phyloP scores from a whole-genome alignment of 2,797 vertebrate genomes.

The Thripadectes ignobilis region DNA sequence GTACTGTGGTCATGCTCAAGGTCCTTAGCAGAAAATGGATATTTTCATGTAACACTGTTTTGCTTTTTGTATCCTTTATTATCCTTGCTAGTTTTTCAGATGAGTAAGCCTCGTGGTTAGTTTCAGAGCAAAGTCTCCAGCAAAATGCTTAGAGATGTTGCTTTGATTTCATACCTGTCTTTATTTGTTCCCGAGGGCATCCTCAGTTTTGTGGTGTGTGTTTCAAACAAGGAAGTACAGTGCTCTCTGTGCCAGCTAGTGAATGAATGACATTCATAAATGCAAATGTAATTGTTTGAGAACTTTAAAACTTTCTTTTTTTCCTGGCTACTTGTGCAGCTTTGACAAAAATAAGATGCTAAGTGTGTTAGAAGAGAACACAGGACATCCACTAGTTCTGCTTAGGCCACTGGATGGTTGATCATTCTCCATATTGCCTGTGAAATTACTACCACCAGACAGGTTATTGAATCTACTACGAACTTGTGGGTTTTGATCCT shows the following conservation, averaged over 20 bases:
- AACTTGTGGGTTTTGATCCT: background rate
- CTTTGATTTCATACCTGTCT: background rate
- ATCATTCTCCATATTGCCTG: background rate
- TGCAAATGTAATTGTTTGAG: background rate
- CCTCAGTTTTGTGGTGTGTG: background rate
- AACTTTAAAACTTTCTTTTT: background rate
- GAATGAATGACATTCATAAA: background rate
- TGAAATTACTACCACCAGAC: background rate
- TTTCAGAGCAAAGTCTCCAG: background rate
- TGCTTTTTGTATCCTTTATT: background rate
- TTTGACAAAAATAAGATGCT: background rate
- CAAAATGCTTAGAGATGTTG: background rate
- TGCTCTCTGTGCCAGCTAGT: background rate
- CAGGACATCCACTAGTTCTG: background rate
- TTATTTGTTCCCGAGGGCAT: background rate
- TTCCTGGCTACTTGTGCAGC: background rate
- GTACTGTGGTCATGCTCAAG: fast-evolving
- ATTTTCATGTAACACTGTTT: background rate
- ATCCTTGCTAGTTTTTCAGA: background rate
- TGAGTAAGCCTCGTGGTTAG: background rate
- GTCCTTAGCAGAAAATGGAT: background rate
- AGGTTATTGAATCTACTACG: background rate
- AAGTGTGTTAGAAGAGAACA: background rate
- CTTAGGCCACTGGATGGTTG: background rate
- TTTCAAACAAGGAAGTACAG: background rate